Evolutionary conservation across 2,888 invertebrate genomes (phyloP).

Genomic region (Torymus auratus): DNA sequence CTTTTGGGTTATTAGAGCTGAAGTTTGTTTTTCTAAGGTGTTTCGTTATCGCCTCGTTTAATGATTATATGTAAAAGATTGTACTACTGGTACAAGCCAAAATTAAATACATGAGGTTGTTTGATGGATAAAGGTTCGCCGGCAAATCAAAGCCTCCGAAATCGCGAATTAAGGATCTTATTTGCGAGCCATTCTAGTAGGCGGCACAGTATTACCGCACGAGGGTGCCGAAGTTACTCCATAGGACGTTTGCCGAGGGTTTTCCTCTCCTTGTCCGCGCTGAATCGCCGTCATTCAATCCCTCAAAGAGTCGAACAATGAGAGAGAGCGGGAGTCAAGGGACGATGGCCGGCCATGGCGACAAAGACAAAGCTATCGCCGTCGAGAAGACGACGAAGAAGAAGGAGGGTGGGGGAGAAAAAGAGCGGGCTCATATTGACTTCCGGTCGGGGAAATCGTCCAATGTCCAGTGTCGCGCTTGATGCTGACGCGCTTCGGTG

Average conservation of each 20-base stretch:
- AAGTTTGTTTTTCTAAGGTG: no score
- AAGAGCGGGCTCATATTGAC: conserved; percentile 30
- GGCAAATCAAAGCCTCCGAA: no score
- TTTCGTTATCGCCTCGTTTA: no score
- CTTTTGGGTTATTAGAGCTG: no score
- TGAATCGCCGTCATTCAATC: conserved; percentile 33
- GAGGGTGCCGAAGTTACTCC: background rate
- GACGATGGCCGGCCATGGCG: background rate
- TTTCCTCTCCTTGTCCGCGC: background rate
- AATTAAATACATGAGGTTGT: no score
- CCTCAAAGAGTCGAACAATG: conserved; percentile 38
- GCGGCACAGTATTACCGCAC: no score
- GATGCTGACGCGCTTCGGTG: background rate
- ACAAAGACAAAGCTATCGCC: conserved; percentile 37
- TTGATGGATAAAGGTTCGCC: no score
- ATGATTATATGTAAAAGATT: no score
- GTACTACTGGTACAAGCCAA: no score
- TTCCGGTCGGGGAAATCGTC: conserved; percentile 33
- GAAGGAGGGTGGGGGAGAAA: background rate
- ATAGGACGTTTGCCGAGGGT: background rate
- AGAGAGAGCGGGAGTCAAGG: conserved; percentile 1
- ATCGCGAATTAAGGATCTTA: no score
- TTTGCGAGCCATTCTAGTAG: no score
- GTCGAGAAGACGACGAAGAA: background rate
- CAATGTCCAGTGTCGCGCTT: conserved; percentile 19